Evolutionary conservation across 2,888 invertebrate genomes (phyloP), one percentile per base, ranked within the genome.

Genomic region (Drosophila silvestris): DNA sequence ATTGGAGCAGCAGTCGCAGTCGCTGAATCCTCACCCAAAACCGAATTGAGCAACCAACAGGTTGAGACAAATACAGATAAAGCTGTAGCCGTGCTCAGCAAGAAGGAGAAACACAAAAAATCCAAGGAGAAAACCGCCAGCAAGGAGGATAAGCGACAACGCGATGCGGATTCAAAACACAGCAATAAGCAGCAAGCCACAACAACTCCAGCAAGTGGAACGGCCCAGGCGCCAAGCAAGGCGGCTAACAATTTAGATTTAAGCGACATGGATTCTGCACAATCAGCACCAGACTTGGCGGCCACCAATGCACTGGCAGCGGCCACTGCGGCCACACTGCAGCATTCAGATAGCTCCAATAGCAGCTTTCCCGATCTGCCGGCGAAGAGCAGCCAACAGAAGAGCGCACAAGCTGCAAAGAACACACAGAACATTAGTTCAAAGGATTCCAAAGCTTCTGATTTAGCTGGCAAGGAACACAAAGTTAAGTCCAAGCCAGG

Each of bases 291-390:
- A 14, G 92, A 91, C 60, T 61, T 91, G 52, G 78, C 86, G 5
- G 81, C 77, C n/a, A 78, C 91, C 37, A 84, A 77, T 68, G 83
- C 87, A 1, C 72, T 78, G 67, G 86, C 81, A 60, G 80, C 70
- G 26, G 77, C 77, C 4, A 77, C 89, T 28, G 81, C 82, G n/a
- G 82, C 80, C 44, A 84, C 80, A 16, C 70, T 89, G 33, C 89
- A 89, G 58, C 90, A 93, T 64, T 93, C 93, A 3, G 93, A 93
- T 51, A 93, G 92, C 68, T 93, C 93, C 0, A 93, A 92, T 53
- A 92, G 93, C 59, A 93, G 93, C 68, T 91, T 93, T 79, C 93
- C 93, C 12, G 94, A 94, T 53, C 57, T 90, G 57, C 81, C 84
- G 19, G 77, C 85, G 10, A 89, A 90, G 51, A 56, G 63, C 62